phyloP scores from a whole-genome alignment of 2,888 invertebrate species.

The Conomelus anceps region DNA sequence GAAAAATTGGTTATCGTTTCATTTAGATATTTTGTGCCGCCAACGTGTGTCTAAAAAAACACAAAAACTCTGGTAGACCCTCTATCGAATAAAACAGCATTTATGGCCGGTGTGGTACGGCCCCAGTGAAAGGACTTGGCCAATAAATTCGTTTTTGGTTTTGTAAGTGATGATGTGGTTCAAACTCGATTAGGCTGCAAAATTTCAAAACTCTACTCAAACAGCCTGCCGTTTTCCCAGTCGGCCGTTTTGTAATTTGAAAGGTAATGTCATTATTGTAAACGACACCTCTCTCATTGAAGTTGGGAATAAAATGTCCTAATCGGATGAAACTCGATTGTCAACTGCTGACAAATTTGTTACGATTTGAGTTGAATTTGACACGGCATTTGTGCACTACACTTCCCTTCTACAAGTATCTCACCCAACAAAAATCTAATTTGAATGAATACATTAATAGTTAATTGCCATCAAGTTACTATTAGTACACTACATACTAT shows the following conservation, averaged over 20 bases:
- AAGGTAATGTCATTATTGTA: neutral
- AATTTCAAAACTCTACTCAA: neutral
- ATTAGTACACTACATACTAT: neutral
- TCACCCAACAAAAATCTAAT: neutral
- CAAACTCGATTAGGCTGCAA: neutral
- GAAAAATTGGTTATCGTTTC: neutral
- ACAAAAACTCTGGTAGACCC: too few species aligned
- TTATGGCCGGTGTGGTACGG: neutral
- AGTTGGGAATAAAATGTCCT: neutral
- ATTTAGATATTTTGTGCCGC: neutral
- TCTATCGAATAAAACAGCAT: neutral
- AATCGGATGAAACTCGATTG: neutral
- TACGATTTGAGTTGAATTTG: neutral
- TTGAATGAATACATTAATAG: neutral
- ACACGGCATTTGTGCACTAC: neutral
- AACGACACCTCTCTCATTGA: neutral
- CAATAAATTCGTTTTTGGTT: neutral
- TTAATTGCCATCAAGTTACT: too few species aligned
- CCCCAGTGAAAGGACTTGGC: neutral
- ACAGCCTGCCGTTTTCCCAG: neutral
- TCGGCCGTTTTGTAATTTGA: neutral
- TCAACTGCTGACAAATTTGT: neutral
- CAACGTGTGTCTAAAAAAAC: neutral
- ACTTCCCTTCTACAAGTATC: neutral
- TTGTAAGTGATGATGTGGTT: neutral